Base-by-base conservation (phyloP, 2,113 vertebrate species). In the Daboia siamensis region DNA sequence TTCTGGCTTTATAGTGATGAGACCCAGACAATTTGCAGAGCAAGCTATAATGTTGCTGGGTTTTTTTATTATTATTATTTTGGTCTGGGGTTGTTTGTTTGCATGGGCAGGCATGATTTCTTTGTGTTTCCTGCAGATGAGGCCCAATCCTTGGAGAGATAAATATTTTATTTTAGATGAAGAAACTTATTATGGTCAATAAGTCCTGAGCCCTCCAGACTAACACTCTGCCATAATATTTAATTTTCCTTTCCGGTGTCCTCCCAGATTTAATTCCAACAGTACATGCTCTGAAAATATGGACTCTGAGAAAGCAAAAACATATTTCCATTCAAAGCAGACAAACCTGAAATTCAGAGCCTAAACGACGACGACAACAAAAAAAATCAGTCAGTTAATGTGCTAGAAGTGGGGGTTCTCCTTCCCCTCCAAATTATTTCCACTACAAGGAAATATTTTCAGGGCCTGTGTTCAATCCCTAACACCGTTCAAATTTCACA, bases 401-500 rank as follows among this genome's bases (percentile, higher is more conserved):
- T 39, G n/a, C 15, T 39, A 20, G 69, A 39, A 74, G 8, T 74
- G 15, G 33, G n/a, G n/a, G 15, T 7, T 74, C 15, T 33, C 69
- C 13, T 74, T 74, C 52, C 0, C 11, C 13, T 64, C 11, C 3
- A 86, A 92, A 92, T 44, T 87, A 85, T 48, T 93, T 89, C 57
- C 61, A 2, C 88, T 94, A 95, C 21, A 88, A 48, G 86, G 44
- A 69, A 54, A 92, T 84, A 92, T 92, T 93, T 52, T 5, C 64
- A n/a, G n/a, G 1, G 69, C 87, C 90, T 92, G 92, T 94, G 55
- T 56, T 93, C 26, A 10, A 88, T 57, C 24, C 87, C 48, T 48
- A 89, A 94, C 39, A 91, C 90, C 9, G 74, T 8, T 54, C 33
- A 95, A 93, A 91, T 95, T 92, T 88, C 93, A 88, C 21, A 48